A percentile compares a stretch with the other conserved stretches of the same genome.
Conservation (phyloP, 1,140 invertebrate genomes). For the Cyclina sinensis region DNA sequence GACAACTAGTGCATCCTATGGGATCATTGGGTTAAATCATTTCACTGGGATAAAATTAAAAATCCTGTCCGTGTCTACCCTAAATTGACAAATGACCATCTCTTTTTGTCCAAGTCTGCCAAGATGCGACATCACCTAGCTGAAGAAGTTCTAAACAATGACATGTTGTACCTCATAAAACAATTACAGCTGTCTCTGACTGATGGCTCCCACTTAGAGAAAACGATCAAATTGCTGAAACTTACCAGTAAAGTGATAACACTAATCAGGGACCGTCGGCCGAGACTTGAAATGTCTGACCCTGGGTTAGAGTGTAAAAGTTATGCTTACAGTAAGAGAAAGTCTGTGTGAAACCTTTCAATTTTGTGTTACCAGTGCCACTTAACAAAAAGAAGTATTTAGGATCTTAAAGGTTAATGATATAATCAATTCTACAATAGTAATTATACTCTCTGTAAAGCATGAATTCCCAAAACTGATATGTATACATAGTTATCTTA, state of each 20-base stretch:
- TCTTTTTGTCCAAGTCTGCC: slow-evolving; percentile 24
- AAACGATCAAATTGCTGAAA: slow-evolving; percentile 53
- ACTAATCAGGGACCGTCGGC: slow-evolving; percentile 60
- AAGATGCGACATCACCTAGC: slow-evolving; percentile 71
- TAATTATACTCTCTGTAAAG: no score
- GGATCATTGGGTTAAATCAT: slow-evolving; percentile 52
- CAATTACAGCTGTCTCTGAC: background rate
- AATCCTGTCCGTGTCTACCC: slow-evolving; percentile 59
- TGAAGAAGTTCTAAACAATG: slow-evolving; percentile 62
- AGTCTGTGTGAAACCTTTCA: slow-evolving; percentile 28
- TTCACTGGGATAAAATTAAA: slow-evolving; percentile 46
- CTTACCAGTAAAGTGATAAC: slow-evolving; percentile 61
- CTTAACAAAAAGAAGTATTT: slow-evolving; percentile 10
- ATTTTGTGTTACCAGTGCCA: slow-evolving; percentile 15
- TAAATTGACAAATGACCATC: slow-evolving; percentile 65
- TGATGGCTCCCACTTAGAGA: slow-evolving; percentile 13
- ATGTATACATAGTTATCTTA: no score
- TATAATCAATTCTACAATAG: no score
- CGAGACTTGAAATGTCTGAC: slow-evolving; percentile 61
- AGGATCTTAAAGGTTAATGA: background rate
- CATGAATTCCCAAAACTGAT: background rate
- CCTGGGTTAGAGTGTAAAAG: slow-evolving; percentile 42
- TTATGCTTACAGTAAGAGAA: slow-evolving; percentile 30
- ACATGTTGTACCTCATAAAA: slow-evolving; percentile 53
- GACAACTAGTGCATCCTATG: slow-evolving; percentile 39